Conservation (phyloP, 2,888 invertebrate species). For the Nymphalis c-album region DNA sequence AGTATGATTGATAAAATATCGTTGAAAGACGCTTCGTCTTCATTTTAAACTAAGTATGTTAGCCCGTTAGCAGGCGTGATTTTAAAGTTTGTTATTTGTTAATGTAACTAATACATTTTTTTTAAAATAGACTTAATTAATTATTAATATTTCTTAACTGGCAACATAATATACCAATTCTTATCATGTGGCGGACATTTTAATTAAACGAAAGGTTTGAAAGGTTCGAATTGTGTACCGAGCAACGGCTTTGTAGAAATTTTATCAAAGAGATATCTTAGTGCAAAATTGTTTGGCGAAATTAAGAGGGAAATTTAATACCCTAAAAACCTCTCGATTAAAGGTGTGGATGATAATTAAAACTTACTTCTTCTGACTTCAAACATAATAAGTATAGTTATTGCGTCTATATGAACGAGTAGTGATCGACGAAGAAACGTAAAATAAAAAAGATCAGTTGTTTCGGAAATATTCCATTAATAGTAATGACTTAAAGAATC, state of each 20-base stretch:
- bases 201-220: slow-evolving; percentile 17
- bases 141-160: not conserved
- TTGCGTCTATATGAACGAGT: not conserved
- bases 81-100: too few relatives aligned
- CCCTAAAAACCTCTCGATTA: not conserved
- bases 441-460: too few relatives aligned
- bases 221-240: slow-evolving; percentile 10
- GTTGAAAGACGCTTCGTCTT: too few relatives aligned
- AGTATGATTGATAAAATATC: too few relatives aligned
- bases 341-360: slow-evolving; percentile 2
- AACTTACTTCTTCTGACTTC: slow-evolving; percentile 7
- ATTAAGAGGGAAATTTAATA: slow-evolving; percentile 13
- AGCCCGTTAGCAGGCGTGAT: not conserved
- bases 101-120: too few relatives aligned
- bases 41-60: too few relatives aligned
- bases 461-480: too few relatives aligned
- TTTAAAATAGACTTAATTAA: too few relatives aligned
- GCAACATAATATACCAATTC: not conserved
- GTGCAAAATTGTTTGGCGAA: slow-evolving; percentile 9
- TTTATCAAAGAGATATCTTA: slow-evolving; percentile 11
- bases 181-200: slow-evolving; percentile 5
- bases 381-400: not conserved
- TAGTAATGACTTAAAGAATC: not conserved
- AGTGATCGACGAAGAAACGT: not conserved
- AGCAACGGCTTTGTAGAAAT: slow-evolving; percentile 12